Evolutionary conservation across 2,888 invertebrate species (phyloP).

Genomic region (Thymelicus acteon): DNA sequence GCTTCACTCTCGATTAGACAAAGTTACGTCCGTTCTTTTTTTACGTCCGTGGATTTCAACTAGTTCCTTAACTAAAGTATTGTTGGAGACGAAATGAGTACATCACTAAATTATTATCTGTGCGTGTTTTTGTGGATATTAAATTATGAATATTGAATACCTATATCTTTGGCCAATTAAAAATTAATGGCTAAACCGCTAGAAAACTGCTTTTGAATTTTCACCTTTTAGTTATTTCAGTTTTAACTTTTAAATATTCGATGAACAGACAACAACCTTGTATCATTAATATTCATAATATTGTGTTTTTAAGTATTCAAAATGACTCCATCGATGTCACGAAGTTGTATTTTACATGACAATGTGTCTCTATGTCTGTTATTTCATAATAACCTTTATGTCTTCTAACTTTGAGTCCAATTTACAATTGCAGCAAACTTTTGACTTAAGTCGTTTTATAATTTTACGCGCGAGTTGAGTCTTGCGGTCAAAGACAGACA

Average conservation of each 20-base stretch:
- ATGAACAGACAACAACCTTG: constrained; percentile 25
- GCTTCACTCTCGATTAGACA: too few species aligned
- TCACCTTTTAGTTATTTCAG: neutral
- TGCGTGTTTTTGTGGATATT: too few species aligned
- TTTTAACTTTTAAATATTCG: constrained; percentile 4
- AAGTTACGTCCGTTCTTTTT: too few species aligned
- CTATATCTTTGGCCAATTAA: too few species aligned
- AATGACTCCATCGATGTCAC: constrained; percentile 52
- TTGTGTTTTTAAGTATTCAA: constrained; percentile 49
- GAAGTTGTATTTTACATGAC: constrained; percentile 46
- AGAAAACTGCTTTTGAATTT: neutral
- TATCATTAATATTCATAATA: constrained; percentile 48
- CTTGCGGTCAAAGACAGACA: constrained; percentile 60
- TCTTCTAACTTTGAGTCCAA: neutral
- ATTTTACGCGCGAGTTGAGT: neutral
- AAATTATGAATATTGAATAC: too few species aligned
- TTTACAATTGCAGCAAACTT: neutral
- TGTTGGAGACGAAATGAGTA: too few species aligned
- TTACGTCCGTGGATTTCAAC: too few species aligned
- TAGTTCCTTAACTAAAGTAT: too few species aligned
- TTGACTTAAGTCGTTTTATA: neutral
- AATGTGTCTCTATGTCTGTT: constrained; percentile 38
- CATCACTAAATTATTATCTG: too few species aligned
- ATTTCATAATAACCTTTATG: constrained; percentile 1
- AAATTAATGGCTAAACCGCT: too few species aligned